A percentile compares a stretch with the other conserved stretches of the same genome.
phyloP scores from a whole-genome alignment of 2,888 invertebrate species.

The Lasioglossum zephyrum region DNA sequence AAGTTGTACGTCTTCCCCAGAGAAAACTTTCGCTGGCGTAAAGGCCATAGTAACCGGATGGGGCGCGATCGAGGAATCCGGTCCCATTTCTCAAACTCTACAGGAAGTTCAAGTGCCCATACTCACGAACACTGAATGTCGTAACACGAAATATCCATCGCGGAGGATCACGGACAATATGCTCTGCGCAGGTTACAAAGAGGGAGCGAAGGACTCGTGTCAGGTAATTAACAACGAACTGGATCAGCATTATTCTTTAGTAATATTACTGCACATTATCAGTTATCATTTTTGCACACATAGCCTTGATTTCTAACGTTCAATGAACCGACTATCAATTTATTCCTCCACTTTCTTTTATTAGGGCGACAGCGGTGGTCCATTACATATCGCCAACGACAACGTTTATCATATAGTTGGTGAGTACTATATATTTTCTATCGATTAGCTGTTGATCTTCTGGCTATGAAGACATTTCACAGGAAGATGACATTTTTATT shows the following conservation, averaged over 20 bases:
- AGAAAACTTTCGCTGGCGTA: conserved; percentile 71
- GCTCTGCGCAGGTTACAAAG: conserved; percentile 91
- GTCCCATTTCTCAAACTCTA: conserved; percentile 88
- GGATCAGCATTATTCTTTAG: background rate
- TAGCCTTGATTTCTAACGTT: background rate
- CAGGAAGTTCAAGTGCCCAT: conserved; percentile 92
- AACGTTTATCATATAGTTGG: conserved; percentile 86
- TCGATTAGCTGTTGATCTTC: background rate
- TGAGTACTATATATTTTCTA: conserved; percentile 79
- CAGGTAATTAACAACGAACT: conserved; percentile 84
- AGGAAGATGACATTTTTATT: background rate
- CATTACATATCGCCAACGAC: conserved; percentile 87
- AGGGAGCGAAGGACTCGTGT: conserved; percentile 92
- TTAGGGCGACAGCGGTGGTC: conserved; percentile 92
- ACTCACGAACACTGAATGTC: conserved; percentile 88
- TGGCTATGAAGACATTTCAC: background rate
- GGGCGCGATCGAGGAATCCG: conserved; percentile 91
- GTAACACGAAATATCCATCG: conserved; percentile 88
- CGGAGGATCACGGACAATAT: conserved; percentile 91
- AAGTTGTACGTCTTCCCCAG: background rate
- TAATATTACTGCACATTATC: background rate
- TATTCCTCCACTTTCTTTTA: conserved; percentile 55
- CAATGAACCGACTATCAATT: background rate
- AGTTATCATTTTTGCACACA: background rate
- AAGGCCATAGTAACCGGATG: conserved; percentile 90